Evolutionary conservation across 2,113 vertebrate species (phyloP).

Genomic region (Pseudolaguvia tuberculata): DNA sequence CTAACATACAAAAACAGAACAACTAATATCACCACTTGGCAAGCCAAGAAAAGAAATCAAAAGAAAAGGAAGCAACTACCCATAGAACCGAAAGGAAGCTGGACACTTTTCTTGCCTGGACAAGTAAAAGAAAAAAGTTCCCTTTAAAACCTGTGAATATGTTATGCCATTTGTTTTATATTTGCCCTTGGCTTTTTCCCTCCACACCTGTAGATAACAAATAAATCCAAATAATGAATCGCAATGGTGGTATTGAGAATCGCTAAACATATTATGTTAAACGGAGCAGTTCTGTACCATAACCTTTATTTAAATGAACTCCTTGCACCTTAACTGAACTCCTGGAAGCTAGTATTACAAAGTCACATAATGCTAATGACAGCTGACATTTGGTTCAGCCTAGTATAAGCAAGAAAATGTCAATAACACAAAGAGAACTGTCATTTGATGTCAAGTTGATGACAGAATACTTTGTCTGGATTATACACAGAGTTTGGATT

Average conservation of each 20-base stretch:
- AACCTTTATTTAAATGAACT: background rate
- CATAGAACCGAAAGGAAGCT: background rate
- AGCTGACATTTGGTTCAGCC: constrained; percentile 1
- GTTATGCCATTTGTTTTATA: background rate
- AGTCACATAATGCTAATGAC: constrained; percentile 6
- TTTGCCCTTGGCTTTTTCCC: background rate
- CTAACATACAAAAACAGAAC: background rate
- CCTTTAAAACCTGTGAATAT: background rate
- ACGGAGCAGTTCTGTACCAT: background rate
- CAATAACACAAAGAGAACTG: background rate
- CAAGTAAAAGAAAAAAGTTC: background rate
- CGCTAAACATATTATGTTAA: no score
- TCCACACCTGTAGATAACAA: background rate
- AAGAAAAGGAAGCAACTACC: background rate
- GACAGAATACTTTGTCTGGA: background rate
- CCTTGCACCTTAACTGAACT: background rate
- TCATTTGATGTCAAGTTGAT: background rate
- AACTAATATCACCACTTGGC: background rate
- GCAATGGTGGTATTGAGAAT: background rate
- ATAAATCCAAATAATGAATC: background rate
- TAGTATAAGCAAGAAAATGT: background rate
- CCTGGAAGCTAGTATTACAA: constrained; percentile 7
- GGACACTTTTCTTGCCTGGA: background rate
- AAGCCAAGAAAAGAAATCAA: background rate
- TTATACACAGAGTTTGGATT: constrained; percentile 13